Evolutionary conservation across 2,888 invertebrate genomes (phyloP).

Genomic region (Mythimna loreyi): DNA sequence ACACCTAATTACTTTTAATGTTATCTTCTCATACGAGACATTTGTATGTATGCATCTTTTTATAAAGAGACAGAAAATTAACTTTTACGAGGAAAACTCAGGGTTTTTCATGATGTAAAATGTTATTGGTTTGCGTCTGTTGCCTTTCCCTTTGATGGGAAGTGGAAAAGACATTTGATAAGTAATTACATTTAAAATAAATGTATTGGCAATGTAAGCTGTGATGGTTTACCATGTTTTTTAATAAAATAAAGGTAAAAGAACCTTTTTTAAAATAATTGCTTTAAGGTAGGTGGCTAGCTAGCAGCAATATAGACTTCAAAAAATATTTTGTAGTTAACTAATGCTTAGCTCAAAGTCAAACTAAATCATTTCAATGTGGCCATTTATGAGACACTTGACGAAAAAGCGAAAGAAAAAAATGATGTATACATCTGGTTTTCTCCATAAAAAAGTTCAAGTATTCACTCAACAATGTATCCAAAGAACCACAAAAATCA

Average conservation of each 20-base stretch:
- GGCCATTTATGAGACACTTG: too few species aligned
- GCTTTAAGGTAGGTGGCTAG: neutral
- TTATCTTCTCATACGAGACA: conserved; percentile 85
- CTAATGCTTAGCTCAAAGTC: neutral
- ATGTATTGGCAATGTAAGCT: neutral
- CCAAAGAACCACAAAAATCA: conserved; percentile 62
- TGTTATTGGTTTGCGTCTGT: conserved; percentile 53
- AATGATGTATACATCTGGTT: neutral
- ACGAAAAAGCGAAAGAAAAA: neutral
- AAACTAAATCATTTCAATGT: too few species aligned
- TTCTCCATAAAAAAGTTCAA: neutral
- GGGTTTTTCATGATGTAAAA: conserved; percentile 62
- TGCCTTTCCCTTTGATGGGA: conserved; percentile 44
- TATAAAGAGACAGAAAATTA: conserved; percentile 83
- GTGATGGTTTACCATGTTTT: neutral
- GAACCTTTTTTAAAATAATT: too few species aligned
- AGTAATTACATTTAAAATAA: conserved; percentile 41
- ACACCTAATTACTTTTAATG: conserved; percentile 85
- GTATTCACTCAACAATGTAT: conserved; percentile 35
- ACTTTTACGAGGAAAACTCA: conserved; percentile 75
- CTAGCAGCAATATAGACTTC: neutral
- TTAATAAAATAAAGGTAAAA: neutral
- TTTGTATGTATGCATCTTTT: conserved; percentile 80
- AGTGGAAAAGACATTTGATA: conserved; percentile 21
- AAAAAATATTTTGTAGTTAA: neutral